phyloP scores from a whole-genome alignment of 1,140 invertebrate species.

The Camponotus pennsylvanicus region DNA sequence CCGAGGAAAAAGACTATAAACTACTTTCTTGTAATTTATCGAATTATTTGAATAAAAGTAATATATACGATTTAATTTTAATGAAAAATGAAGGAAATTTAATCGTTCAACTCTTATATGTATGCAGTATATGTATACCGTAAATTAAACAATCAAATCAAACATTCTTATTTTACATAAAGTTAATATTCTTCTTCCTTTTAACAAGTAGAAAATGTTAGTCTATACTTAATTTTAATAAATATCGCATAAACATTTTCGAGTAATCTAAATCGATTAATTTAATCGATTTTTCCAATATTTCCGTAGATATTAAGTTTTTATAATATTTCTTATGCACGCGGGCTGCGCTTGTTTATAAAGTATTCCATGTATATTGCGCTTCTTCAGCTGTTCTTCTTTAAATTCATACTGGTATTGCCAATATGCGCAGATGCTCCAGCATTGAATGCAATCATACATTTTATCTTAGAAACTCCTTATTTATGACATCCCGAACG shows the following conservation, averaged over 20 bases:
- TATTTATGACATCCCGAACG: background rate
- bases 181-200: background rate
- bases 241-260: background rate
- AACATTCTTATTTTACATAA: background rate
- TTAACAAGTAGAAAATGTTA: background rate
- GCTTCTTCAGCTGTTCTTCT: constrained; percentile 23
- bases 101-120: background rate
- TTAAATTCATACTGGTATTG: constrained; percentile 32
- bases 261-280: background rate
- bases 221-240: background rate
- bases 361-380: background rate
- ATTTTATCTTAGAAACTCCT: background rate
- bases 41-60: constrained; percentile 34
- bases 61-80: constrained; percentile 62
- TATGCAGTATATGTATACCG: too few relatives aligned
- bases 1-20: constrained; percentile 67
- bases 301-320: background rate
- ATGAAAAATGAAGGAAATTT: constrained; percentile 50
- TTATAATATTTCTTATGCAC: background rate
- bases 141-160: background rate
- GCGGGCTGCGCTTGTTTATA: background rate
- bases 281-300: background rate
- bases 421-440: constrained; percentile 15
- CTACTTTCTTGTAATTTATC: constrained; percentile 69
- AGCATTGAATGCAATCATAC: background rate